Conservation (phyloP, 2,797 vertebrate genomes). For the Notamacropus eugenii region DNA sequence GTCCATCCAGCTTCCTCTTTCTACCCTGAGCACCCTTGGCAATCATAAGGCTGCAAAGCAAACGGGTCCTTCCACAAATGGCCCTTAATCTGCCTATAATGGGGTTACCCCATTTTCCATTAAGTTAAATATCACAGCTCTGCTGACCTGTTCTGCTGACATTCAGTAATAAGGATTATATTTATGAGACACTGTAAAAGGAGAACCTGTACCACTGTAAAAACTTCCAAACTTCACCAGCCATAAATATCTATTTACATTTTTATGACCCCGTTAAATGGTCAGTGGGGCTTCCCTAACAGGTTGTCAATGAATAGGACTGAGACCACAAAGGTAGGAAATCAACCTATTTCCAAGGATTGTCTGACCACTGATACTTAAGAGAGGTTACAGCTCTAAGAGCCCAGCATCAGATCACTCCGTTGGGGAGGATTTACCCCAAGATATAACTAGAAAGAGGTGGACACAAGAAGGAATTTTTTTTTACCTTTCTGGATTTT, state of each 20-base stretch:
- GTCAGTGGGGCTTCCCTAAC: background rate
- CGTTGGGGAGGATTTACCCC: background rate
- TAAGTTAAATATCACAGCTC: background rate
- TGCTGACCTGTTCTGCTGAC: conserved; percentile 18
- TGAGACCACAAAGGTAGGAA: background rate
- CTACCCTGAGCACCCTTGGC: background rate
- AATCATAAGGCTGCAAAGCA: background rate
- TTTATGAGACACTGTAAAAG: conserved; percentile 57
- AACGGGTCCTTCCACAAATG: background rate
- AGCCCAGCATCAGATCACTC: background rate
- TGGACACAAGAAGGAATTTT: background rate
- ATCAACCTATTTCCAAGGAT: background rate
- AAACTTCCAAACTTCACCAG: conserved; percentile 16
- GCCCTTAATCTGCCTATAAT: background rate
- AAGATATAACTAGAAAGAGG: background rate
- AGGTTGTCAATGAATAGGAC: background rate
- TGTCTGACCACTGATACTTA: background rate
- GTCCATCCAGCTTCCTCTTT: background rate
- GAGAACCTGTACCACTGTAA: background rate
- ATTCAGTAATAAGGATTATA: conserved; percentile 42
- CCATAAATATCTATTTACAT: conserved; percentile 31
- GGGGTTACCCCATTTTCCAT: conserved; percentile 1
- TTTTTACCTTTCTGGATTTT: background rate
- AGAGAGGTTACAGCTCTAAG: background rate
- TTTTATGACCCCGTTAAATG: conserved; percentile 20